Base-by-base conservation (phyloP, 2,888 invertebrate species). In the Adelognathus sp. region DNA sequence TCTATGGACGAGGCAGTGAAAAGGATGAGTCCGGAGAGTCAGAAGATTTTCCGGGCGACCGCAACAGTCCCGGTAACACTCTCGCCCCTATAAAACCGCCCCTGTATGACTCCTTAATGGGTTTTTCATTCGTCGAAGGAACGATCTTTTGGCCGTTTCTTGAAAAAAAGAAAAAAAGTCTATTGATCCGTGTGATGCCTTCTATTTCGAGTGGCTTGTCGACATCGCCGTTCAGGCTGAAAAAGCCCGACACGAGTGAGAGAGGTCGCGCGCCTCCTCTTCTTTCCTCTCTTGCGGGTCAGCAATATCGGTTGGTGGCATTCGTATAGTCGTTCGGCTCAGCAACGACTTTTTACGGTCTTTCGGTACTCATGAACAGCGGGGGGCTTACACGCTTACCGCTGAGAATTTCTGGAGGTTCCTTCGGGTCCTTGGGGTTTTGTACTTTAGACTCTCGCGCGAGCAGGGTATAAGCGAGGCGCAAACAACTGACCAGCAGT, bases 331-430 rank as follows among this genome's bases (percentile, higher is more conserved):
- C 76, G 76, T 79, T 79, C 69, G 60, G 63, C 64, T 73, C 61
- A 44, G 58, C 79, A 79, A 81, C 80, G 79, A 82, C 82, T 82
- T 82, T 83, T 82, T 82, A 82, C 78, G 79, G 81, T 80, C 80
- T 74, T 77, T 81, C 80, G 80, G 78, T 67, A 73, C 81, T 83
- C 80, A 83, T 82, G 79, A 83, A 83, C 81, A 76, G 80, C 74
- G 72, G 80, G 80, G 70, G 77, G 77, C 56, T 78, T 80, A 69
- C 80, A 72, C 75, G 75, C 70, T 80, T 67, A 78, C 69, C 70
- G 66, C 77, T 67, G 71, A 76, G 72, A 67, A 78, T 79, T 75
- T 79, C 71, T 61, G 74, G 60, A 71, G 79, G 79, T 75, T 75
- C 54, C 46, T 9, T 54, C 44, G 36, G 31, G 54, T 67, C 29